Evolutionary conservation across 2,113 vertebrate species (phyloP), one percentile per base, ranked within the genome.

Genomic region (Pitta sordida): DNA sequence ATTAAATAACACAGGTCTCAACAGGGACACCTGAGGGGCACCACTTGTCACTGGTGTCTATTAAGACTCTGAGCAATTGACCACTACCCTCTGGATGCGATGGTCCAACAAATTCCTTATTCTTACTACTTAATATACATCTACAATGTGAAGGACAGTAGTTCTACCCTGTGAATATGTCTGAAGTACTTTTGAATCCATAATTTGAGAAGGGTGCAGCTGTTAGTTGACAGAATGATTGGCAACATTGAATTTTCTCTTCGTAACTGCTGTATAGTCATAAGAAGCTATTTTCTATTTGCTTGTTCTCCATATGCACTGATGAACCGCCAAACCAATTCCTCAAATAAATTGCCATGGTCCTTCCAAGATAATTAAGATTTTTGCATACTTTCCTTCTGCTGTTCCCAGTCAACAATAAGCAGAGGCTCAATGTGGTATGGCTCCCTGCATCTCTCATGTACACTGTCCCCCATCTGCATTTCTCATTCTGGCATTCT

Each of bases 241-340:
- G 59, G 17, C 75, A 87, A 51, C 58, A 41, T 84, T 71, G 84
- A 56, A 88, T 91, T 83, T 94, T 90, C 52, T 83, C 44, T 53
- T 70, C 39, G 32, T 83, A 90, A 70, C 58, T 83, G 67, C 51
- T 59, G 16, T 63, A 83, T 16, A 83, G 59, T n/a, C 24, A 3
- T 16, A 85, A 71, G 55, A 76, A 94, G 52, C 78, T 83, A 55
- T 51, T 90, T 94, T 64, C 63, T 29, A 21, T 85, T 85, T 91
- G 55, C 83, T 88, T 91, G 26, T 69, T 78, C 53, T 64, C 86
- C 34, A 46, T 34, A 53, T 9, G 30, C 0, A 0, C 63, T 67
- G 63, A 89, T 58, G 48, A 95, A 74, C 77, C 91, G 58, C 62
- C 73, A 91, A 63, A 53, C 55, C 64, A 85, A 56, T 90, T 92